These are phyloP conservation scores for Bryconaethiops microstoma DNA, from an alignment of 2,797 vertebrate species.

Conservation along the genomic window DNA sequence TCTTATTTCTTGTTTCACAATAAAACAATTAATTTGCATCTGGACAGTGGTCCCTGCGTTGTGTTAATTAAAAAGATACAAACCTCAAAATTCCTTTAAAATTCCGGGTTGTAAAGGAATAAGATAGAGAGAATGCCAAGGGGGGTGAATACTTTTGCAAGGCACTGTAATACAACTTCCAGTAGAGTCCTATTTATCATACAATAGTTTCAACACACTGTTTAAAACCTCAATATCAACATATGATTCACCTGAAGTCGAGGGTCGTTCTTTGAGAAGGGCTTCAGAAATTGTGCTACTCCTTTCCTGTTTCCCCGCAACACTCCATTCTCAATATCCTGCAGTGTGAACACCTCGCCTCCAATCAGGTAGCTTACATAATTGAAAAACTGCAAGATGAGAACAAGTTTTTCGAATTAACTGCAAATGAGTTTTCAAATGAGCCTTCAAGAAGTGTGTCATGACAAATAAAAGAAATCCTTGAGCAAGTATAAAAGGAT, in stretches of 20 bases:
- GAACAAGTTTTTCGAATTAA: background rate
- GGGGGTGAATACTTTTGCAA: too few relatives aligned
- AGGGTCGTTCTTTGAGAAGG: conserved; percentile 81
- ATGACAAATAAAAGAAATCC: background rate
- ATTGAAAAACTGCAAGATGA: conserved; percentile 78
- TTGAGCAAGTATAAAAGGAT: background rate
- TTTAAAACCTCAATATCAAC: background rate
- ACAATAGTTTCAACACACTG: too few relatives aligned
- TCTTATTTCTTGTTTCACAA: too few relatives aligned
- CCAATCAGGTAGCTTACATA: conserved; percentile 85
- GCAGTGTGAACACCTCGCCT: conserved; percentile 81
- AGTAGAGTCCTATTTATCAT: too few relatives aligned
- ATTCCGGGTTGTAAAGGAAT: too few relatives aligned
- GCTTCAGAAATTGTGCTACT: conserved; percentile 75
- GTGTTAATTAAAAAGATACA: too few relatives aligned
- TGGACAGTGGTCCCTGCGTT: too few relatives aligned
- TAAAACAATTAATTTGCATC: too few relatives aligned
- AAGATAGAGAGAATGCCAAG: too few relatives aligned
- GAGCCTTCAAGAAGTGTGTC: background rate
- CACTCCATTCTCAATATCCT: conserved; percentile 84
- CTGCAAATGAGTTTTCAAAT: background rate
- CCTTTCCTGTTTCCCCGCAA: conserved; percentile 82
- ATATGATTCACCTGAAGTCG: conserved; percentile 70
- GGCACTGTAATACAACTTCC: too few relatives aligned
- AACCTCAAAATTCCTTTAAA: too few relatives aligned